These are phyloP conservation scores for Dorcus hopei DNA, from an alignment of 2,888 invertebrate genomes.

Conservation along the genomic window DNA sequence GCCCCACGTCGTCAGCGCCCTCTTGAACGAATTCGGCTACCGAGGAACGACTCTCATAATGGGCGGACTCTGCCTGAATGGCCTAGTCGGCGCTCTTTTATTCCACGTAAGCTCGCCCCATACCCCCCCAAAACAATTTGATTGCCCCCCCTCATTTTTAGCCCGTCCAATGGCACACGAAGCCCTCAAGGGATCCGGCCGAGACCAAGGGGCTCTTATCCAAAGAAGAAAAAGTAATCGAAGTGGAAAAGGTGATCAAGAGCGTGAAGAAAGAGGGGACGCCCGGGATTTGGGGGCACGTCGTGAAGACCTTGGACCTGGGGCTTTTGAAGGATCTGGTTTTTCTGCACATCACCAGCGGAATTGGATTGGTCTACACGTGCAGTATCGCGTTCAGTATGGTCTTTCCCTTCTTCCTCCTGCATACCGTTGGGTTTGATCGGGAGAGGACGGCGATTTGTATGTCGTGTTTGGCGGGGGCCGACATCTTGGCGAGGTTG, in stretches of 20 bases:
- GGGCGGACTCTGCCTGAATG: slow-evolving; percentile 53
- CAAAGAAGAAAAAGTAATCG: background rate
- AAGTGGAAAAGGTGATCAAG: background rate
- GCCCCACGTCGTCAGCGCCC: slow-evolving; percentile 66
- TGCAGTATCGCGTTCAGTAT: slow-evolving; percentile 69
- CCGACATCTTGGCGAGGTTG: slow-evolving; percentile 66
- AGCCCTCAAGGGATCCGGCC: slow-evolving; percentile 21
- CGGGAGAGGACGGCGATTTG: slow-evolving; percentile 61
- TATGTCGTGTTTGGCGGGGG: slow-evolving; percentile 67
- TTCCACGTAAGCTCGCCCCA: slow-evolving; percentile 51
- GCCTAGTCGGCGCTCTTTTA: slow-evolving; percentile 42
- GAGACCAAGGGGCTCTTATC: background rate
- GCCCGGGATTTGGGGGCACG: slow-evolving; percentile 36
- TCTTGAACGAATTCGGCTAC: slow-evolving; percentile 64
- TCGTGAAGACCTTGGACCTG: slow-evolving; percentile 58
- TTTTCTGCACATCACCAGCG: slow-evolving; percentile 66
- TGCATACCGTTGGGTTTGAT: slow-evolving; percentile 47
- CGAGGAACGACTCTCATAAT: slow-evolving; percentile 62
- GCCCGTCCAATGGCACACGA: slow-evolving; percentile 59
- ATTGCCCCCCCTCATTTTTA: slow-evolving; percentile 45
- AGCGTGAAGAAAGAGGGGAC: background rate
- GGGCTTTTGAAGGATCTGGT: slow-evolving; percentile 60
- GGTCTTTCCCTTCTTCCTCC: slow-evolving; percentile 66
- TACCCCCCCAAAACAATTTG: background rate
- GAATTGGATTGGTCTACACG: slow-evolving; percentile 64